phyloP scores from a whole-genome alignment of 1,140 invertebrate genomes.

The Bombus polaris region DNA sequence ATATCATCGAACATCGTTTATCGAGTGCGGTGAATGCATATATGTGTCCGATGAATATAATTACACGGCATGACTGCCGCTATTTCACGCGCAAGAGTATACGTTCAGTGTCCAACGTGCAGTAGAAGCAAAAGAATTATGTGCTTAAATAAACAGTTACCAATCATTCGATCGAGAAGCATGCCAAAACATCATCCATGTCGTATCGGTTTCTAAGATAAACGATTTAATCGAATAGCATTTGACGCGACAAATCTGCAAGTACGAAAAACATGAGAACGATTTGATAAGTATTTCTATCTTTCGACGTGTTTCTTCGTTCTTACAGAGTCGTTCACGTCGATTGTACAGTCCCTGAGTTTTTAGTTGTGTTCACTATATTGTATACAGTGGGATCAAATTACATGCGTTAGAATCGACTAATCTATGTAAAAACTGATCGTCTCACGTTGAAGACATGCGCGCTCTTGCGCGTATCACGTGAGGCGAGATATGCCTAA shows the following conservation, averaged over 20 bases:
- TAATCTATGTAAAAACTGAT: conserved; percentile 27
- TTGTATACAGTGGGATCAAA: conserved; percentile 78
- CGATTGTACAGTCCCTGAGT: conserved; percentile 71
- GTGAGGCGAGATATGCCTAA: conserved; percentile 17
- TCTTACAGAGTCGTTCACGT: neutral
- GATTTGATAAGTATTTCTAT: neutral
- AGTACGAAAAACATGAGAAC: neutral
- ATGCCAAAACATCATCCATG: neutral
- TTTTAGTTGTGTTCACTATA: conserved; percentile 77
- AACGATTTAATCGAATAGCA: conserved; percentile 7
- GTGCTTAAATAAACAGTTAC: conserved; percentile 1
- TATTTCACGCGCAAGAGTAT: neutral
- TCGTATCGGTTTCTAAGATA: neutral
- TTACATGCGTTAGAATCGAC: conserved; percentile 67
- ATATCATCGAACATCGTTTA: neutral
- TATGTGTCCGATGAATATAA: neutral
- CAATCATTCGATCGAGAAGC: neutral
- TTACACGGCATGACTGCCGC: neutral
- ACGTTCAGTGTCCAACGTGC: neutral
- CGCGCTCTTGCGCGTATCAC: neutral
- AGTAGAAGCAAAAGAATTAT: neutral
- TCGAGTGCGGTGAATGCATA: neutral
- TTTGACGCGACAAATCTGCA: neutral
- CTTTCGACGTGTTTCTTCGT: neutral
- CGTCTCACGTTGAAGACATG: neutral